Conservation (phyloP, 1,140 invertebrate species). For the Samia ricini region DNA sequence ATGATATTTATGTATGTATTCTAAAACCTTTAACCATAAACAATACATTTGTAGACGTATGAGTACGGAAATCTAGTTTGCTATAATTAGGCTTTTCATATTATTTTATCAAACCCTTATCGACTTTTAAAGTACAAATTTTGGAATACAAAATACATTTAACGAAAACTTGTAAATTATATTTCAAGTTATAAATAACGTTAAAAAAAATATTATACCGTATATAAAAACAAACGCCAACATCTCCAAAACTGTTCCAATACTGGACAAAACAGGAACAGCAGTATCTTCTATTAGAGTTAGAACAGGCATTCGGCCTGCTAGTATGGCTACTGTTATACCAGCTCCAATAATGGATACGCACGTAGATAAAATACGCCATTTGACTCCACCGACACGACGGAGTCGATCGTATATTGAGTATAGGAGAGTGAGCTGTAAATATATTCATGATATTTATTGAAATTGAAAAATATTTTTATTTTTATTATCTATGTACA, state of each 20-base stretch:
- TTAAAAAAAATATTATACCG: slow-evolving; percentile 33
- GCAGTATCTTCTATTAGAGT: slow-evolving; percentile 39
- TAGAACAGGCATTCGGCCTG: slow-evolving; percentile 32
- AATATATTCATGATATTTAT: slow-evolving; percentile 2
- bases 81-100: too few relatives aligned
- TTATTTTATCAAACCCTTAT: too few relatives aligned
- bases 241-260: slow-evolving; percentile 47
- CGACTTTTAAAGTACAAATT: too few relatives aligned
- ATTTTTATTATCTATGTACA: background rate
- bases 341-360: slow-evolving; percentile 34
- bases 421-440: slow-evolving; percentile 47
- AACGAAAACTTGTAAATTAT: too few relatives aligned
- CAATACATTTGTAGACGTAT: too few relatives aligned
- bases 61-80: too few relatives aligned
- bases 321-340: slow-evolving; percentile 27
- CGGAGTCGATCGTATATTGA: slow-evolving; percentile 55
- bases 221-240: slow-evolving; percentile 57
- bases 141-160: too few relatives aligned
- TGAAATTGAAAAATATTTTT: background rate
- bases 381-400: slow-evolving; percentile 40
- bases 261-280: slow-evolving; percentile 40
- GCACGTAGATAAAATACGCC: slow-evolving; percentile 39
- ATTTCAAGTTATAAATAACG: too few relatives aligned
- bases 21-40: too few relatives aligned
- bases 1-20: too few relatives aligned